A percentile compares a stretch with the other conserved stretches of the same genome.
phyloP scores from a whole-genome alignment of 1,140 invertebrate species.

The Anadara kagoshimensis region DNA sequence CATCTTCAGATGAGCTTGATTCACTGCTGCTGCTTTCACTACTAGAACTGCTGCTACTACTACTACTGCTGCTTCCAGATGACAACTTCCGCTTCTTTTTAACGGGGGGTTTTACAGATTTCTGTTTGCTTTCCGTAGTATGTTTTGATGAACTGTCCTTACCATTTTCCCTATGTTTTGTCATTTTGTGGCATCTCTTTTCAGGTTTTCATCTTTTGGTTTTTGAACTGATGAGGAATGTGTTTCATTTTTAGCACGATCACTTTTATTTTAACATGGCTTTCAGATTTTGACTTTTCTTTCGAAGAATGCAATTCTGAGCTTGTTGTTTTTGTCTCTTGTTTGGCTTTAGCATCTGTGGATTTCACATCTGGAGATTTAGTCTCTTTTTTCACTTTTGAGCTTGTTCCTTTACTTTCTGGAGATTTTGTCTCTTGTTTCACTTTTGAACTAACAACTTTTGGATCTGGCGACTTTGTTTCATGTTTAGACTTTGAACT shows the following conservation, averaged over 20 bases:
- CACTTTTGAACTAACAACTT: too few species aligned
- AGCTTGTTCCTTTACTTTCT: too few species aligned
- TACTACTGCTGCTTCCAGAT: conserved; percentile 9
- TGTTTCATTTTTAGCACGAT: conserved; percentile 3
- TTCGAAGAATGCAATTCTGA: too few species aligned
- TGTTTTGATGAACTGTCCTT: conserved; percentile 10
- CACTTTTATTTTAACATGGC: too few species aligned
- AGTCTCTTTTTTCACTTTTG: too few species aligned
- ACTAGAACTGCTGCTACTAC: not conserved
- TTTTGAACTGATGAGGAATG: not conserved
- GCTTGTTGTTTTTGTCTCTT: too few species aligned
- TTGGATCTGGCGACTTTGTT: too few species aligned
- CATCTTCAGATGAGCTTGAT: conserved; percentile 12
- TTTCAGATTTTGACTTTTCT: too few species aligned
- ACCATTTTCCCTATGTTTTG: not conserved
- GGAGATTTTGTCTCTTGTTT: too few species aligned
- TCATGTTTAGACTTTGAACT: too few species aligned
- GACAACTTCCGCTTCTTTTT: conserved; percentile 15
- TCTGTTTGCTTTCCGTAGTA: conserved; percentile 1
- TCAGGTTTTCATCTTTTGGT: not conserved
- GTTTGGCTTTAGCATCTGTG: too few species aligned
- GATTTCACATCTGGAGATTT: too few species aligned
- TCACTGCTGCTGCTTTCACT: conserved; percentile 19
- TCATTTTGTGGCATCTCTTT: not conserved
- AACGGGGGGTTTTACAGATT: conserved; percentile 15